Percentiles rank a stretch among this genome's conserved stretches.
Conservation (phyloP, 2,113 vertebrate species). For the Hypanus sabinus region DNA sequence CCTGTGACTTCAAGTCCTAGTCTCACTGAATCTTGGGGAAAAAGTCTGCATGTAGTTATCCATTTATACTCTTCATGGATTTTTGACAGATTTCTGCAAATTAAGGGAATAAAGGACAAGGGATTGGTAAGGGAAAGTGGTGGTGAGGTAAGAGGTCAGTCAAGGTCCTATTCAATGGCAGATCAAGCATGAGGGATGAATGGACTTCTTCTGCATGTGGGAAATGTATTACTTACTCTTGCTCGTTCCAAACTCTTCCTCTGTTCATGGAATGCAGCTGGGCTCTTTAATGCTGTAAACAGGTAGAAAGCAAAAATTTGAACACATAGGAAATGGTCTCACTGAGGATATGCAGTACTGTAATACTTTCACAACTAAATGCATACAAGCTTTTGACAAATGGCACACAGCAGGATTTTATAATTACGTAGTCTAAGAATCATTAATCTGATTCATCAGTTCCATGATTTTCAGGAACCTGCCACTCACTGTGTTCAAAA, state of each 20-base stretch:
- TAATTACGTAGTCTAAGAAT: conserved; percentile 11
- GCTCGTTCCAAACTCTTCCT: conserved; percentile 92
- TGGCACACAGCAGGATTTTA: background rate
- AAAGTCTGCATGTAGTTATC: too few relatives aligned
- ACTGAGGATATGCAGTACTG: conserved; percentile 38
- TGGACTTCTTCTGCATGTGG: background rate
- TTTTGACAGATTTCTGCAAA: too few relatives aligned
- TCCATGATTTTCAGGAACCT: background rate
- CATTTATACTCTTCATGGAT: too few relatives aligned
- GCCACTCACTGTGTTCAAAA: too few relatives aligned
- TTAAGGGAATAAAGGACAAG: too few relatives aligned
- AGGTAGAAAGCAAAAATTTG: conserved; percentile 47
- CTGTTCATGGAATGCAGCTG: conserved; percentile 87
- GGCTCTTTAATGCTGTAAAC: conserved; percentile 83
- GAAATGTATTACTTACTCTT: conserved; percentile 63
- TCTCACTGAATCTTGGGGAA: too few relatives aligned
- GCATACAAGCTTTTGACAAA: conserved; percentile 24
- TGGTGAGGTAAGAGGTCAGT: too few relatives aligned
- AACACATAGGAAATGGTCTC: conserved; percentile 39
- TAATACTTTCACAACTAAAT: background rate
- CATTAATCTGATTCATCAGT: background rate
- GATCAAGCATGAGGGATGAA: too few relatives aligned
- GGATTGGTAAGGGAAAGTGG: too few relatives aligned
- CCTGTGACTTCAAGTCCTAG: too few relatives aligned
- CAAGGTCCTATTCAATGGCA: too few relatives aligned